These are phyloP conservation scores for Drosophila pallidifrons DNA, from an alignment of 1,140 invertebrate genomes.

Conservation along the genomic window DNA sequence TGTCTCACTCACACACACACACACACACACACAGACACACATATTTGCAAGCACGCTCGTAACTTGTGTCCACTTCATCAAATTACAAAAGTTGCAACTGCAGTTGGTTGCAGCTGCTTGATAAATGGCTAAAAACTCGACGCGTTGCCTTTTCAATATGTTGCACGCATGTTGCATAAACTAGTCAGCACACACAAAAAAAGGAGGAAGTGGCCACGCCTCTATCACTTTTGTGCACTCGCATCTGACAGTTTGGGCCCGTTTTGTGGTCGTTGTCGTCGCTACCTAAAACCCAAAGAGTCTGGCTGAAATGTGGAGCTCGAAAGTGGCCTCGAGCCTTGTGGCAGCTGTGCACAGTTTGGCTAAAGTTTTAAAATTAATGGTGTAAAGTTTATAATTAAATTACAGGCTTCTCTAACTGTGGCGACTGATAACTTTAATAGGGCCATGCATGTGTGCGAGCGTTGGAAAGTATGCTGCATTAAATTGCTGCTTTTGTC, in stretches of 20 bases:
- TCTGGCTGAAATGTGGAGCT: constrained; percentile 8
- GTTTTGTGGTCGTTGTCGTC: constrained; percentile 46
- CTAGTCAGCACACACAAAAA: constrained; percentile 22
- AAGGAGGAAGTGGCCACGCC: not conserved
- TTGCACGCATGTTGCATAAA: constrained; percentile 64
- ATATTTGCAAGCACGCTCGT: not conserved
- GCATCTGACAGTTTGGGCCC: constrained; percentile 36
- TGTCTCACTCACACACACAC: constrained; percentile 10
- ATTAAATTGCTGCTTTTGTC: constrained; percentile 66
- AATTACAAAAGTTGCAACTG: constrained; percentile 72
- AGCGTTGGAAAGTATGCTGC: constrained; percentile 51
- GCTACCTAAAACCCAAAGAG: constrained; percentile 22
- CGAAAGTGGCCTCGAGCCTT: not conserved
- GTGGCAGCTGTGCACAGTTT: constrained; percentile 73
- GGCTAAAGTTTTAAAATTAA: constrained; percentile 78
- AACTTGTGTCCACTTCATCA: constrained; percentile 60
- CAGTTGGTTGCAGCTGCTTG: constrained; percentile 37
- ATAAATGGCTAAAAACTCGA: constrained; percentile 64
- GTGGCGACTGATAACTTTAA: constrained; percentile 28
- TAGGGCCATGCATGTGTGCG: constrained; percentile 15
- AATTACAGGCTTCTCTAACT: constrained; percentile 65
- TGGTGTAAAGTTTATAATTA: constrained; percentile 80
- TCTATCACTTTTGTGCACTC: constrained; percentile 7
- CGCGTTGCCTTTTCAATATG: constrained; percentile 74
- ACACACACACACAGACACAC: constrained; percentile 3